Percentiles rank a stretch among this genome's conserved stretches.
phyloP scores from a whole-genome alignment of 2,797 vertebrate species.

The Sebastes nivosus region DNA sequence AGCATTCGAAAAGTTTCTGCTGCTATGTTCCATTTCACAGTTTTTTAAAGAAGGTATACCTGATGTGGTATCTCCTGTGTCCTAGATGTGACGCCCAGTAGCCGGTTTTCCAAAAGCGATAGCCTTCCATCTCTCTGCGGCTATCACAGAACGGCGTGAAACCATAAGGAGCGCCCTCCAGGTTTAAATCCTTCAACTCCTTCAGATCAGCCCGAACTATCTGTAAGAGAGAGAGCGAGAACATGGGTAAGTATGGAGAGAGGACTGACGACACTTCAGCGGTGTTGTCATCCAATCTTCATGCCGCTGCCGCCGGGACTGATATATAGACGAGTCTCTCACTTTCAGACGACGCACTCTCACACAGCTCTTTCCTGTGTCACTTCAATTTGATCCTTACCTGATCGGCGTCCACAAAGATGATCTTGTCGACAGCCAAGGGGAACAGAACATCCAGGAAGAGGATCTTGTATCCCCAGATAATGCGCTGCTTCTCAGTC shows the following conservation, averaged over 20 bases:
- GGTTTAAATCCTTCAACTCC: constrained; percentile 89
- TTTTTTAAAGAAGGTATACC: constrained; percentile 74
- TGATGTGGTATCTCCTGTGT: constrained; percentile 94
- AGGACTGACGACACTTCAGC: background rate
- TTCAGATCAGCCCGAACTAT: constrained; percentile 94
- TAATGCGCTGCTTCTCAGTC: constrained; percentile 95
- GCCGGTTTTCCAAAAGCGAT: constrained; percentile 96
- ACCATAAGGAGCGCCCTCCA: constrained; percentile 94
- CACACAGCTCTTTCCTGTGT: background rate
- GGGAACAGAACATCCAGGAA: constrained; percentile 98
- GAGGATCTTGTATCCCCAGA: constrained; percentile 99
- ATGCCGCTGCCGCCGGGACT: background rate
- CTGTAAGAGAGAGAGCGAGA: constrained; percentile 69
- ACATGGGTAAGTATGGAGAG: background rate
- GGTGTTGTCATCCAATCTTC: constrained; percentile 30
- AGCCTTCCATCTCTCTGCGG: constrained; percentile 95
- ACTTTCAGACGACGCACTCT: background rate
- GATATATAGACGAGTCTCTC: background rate
- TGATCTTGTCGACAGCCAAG: constrained; percentile 95
- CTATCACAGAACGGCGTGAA: constrained; percentile 97
- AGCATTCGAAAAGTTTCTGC: background rate
- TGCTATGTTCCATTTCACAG: background rate
- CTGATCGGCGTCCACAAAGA: constrained; percentile 99
- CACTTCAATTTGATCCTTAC: constrained; percentile 69
- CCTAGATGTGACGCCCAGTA: constrained; percentile 96